Conservation (phyloP, 2,113 vertebrate genomes). For the Gasterosteus nipponicus region DNA sequence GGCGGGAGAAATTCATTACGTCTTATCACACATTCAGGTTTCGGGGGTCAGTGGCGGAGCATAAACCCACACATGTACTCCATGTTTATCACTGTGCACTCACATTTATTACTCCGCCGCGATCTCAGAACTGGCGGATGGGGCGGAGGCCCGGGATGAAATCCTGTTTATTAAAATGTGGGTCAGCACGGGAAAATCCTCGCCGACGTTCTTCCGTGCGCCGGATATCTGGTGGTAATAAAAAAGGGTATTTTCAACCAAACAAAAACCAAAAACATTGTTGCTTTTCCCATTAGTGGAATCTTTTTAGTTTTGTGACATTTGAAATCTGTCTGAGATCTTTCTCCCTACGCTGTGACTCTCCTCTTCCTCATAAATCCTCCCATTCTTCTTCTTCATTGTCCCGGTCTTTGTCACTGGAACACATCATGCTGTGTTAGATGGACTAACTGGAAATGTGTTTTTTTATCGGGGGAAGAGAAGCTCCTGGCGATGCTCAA, state of each 20-base stretch:
- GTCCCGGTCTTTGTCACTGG: not conserved
- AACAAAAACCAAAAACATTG: not conserved
- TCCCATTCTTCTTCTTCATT: not conserved
- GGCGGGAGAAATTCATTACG: slow-evolving; percentile 68
- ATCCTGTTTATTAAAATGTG: slow-evolving; percentile 50
- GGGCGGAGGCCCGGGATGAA: slow-evolving; percentile 47
- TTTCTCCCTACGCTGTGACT: not conserved
- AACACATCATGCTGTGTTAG: not conserved
- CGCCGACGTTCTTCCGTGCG: slow-evolving; percentile 8
- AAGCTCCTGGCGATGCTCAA: not conserved
- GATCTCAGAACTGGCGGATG: slow-evolving; percentile 41
- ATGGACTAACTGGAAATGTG: not conserved
- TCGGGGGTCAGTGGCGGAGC: slow-evolving; percentile 48
- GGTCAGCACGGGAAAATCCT: slow-evolving; percentile 46
- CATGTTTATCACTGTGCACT: slow-evolving; percentile 64
- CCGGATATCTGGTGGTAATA: not conserved
- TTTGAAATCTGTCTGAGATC: not conserved
- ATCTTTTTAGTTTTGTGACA: not conserved
- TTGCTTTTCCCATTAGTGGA: not conserved
- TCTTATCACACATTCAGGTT: slow-evolving; percentile 72
- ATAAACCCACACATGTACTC: slow-evolving; percentile 51
- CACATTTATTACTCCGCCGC: slow-evolving; percentile 53
- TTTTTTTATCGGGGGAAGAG: not conserved
- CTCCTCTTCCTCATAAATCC: not conserved
- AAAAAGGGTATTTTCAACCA: not conserved